Percentiles rank a stretch among this genome's conserved stretches.
Conservation (phyloP, 2,113 vertebrate species). For the Nipponia nippon region DNA sequence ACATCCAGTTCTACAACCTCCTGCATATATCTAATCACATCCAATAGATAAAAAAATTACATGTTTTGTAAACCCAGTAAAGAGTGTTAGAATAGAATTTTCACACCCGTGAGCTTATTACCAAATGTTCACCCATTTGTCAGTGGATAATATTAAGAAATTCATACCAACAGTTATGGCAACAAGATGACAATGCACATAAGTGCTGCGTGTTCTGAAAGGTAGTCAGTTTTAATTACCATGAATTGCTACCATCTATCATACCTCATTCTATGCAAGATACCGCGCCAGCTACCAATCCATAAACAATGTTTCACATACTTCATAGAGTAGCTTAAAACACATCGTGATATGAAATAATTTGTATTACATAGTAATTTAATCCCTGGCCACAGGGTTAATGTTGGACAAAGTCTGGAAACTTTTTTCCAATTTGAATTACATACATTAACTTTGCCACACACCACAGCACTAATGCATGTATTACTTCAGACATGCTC, state of each 20-base stretch:
- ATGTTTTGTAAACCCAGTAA: neutral
- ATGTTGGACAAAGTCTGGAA: constrained; percentile 78
- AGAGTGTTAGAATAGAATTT: constrained; percentile 23
- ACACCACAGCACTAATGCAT: constrained; percentile 77
- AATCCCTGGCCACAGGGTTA: constrained; percentile 73
- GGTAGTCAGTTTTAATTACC: constrained; percentile 37
- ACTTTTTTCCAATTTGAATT: constrained; percentile 83
- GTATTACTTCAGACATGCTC: constrained; percentile 76
- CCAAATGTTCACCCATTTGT: constrained; percentile 20
- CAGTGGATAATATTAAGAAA: constrained; percentile 9
- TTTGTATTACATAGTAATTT: constrained; percentile 84
- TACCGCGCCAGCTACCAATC: constrained; percentile 61
- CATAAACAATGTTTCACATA: constrained; percentile 69
- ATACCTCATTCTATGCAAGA: constrained; percentile 48
- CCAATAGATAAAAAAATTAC: neutral
- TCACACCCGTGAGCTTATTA: neutral
- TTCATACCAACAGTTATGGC: neutral
- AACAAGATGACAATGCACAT: neutral
- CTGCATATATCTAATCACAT: neutral
- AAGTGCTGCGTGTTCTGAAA: constrained; percentile 42
- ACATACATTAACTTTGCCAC: constrained; percentile 78
- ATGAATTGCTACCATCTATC: constrained; percentile 48
- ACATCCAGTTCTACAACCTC: constrained; percentile 20
- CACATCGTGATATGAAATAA: constrained; percentile 71
- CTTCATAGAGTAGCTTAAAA: constrained; percentile 78